These are phyloP conservation scores for Sus cebifrons DNA, from an alignment of 2,797 vertebrate genomes.

Conservation along the genomic window DNA sequence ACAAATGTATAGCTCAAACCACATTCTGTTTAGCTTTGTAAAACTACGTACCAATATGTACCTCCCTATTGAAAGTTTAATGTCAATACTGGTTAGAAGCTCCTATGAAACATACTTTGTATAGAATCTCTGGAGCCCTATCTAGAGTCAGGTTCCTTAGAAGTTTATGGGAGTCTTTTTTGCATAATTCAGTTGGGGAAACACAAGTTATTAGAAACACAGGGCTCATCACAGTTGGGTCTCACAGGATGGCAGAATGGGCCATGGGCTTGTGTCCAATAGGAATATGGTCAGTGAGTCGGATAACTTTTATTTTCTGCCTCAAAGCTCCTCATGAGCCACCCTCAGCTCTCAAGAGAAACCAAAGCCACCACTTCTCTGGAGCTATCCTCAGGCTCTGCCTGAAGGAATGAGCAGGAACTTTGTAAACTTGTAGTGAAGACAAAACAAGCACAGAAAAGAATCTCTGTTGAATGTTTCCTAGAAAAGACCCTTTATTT, in stretches of 20 bases:
- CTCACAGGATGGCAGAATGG: neutral
- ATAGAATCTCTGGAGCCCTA: neutral
- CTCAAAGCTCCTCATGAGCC: neutral
- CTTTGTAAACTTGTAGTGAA: neutral
- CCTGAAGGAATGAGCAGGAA: neutral
- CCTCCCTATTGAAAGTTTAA: neutral
- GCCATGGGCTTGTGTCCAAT: neutral
- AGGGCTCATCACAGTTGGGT: neutral
- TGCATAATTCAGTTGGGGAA: neutral
- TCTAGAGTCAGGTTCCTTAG: neutral
- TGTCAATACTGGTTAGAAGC: neutral
- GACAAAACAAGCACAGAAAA: neutral
- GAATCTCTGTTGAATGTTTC: neutral
- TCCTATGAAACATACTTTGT: neutral
- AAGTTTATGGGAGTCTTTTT: neutral
- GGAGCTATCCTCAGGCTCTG: neutral
- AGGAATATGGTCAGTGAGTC: neutral
- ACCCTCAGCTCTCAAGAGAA: neutral
- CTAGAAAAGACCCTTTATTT: neutral
- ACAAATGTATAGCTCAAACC: neutral
- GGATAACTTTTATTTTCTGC: neutral
- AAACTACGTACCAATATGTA: neutral
- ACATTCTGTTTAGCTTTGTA: neutral
- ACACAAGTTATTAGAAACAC: neutral
- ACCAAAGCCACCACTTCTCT: neutral